Evolutionary conservation across 1,140 invertebrate species (phyloP).

Genomic region (Drosophila tropicalis): DNA sequence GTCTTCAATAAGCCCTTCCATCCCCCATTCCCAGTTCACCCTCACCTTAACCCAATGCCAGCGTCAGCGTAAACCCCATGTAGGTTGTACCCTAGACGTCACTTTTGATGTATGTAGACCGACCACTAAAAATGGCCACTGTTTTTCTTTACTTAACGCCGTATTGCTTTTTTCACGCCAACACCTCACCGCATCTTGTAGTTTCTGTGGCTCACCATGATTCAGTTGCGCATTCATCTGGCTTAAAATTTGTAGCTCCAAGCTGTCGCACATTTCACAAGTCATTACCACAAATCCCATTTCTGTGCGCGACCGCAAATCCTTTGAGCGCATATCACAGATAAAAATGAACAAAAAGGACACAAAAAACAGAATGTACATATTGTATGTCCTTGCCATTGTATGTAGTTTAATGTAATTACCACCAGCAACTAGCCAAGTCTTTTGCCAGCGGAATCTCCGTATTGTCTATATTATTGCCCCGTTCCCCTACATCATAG

Average conservation of each 20-base stretch:
- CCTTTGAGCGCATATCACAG: constrained; percentile 45
- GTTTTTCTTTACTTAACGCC: constrained; percentile 18
- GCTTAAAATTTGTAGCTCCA: constrained; percentile 56
- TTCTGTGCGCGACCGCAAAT: constrained; percentile 44
- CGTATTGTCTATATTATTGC: constrained; percentile 32
- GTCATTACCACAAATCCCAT: constrained; percentile 72
- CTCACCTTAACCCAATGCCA: constrained; percentile 9
- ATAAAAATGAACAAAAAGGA: constrained; percentile 29
- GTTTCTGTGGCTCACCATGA: constrained; percentile 16
- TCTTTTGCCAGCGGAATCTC: constrained; percentile 18
- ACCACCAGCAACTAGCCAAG: constrained; percentile 40
- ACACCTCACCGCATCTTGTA: background rate
- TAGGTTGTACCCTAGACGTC: constrained; percentile 78
- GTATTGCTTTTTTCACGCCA: constrained; percentile 16
- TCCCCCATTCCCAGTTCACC: constrained; percentile 26
- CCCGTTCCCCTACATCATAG: constrained; percentile 2
- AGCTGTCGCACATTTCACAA: constrained; percentile 68
- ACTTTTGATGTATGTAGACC: constrained; percentile 74
- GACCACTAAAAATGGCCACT: constrained; percentile 31
- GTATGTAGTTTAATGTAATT: constrained; percentile 45
- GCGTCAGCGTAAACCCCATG: constrained; percentile 20
- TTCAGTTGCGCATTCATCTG: constrained; percentile 35
- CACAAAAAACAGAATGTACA: constrained; percentile 18
- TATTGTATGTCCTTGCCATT: constrained; percentile 29
- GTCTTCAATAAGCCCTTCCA: background rate